Evolutionary conservation across 1,140 invertebrate genomes (phyloP).

Genomic region (Diachasmimorpha longicaudata): DNA sequence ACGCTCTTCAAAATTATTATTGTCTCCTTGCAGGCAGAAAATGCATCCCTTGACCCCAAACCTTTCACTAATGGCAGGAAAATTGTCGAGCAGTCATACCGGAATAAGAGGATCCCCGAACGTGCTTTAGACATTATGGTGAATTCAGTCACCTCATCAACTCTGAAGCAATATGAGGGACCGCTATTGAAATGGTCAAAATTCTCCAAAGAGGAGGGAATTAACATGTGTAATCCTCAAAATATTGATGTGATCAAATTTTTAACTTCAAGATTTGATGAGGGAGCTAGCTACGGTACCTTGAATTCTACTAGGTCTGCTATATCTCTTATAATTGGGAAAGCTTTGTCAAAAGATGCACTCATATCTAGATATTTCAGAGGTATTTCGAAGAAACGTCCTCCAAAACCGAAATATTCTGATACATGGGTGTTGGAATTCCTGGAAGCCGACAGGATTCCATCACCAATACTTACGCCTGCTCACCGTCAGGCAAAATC

Average conservation of each 20-base stretch:
- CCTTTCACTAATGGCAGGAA: slow-evolving; percentile 32
- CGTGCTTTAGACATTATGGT: slow-evolving; percentile 32
- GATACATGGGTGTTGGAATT: slow-evolving; percentile 37
- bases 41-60: not conserved
- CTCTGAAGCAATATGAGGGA: slow-evolving; percentile 37
- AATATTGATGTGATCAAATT: slow-evolving; percentile 15
- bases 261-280: not conserved
- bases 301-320: slow-evolving; percentile 28
- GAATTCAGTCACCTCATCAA: slow-evolving; percentile 34
- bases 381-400: slow-evolving; percentile 36
- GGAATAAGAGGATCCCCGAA: slow-evolving; percentile 21
- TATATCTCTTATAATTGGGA: slow-evolving; percentile 24
- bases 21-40: too few species aligned
- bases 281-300: slow-evolving; percentile 31
- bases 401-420: slow-evolving; percentile 37
- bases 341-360: slow-evolving; percentile 30
- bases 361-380: slow-evolving; percentile 38
- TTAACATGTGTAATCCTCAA: slow-evolving; percentile 16
- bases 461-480: too few species aligned
- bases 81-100: slow-evolving; percentile 36
- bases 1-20: not conserved
- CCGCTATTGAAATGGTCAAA: slow-evolving; percentile 28
- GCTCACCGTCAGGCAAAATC: too few species aligned
- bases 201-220: slow-evolving; percentile 20
- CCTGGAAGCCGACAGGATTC: slow-evolving; percentile 28